A percentile compares a stretch with the other conserved stretches of the same genome.
These are phyloP conservation scores for Atta colombica DNA, from an alignment of 1,140 invertebrate genomes.

Conservation along the genomic window DNA sequence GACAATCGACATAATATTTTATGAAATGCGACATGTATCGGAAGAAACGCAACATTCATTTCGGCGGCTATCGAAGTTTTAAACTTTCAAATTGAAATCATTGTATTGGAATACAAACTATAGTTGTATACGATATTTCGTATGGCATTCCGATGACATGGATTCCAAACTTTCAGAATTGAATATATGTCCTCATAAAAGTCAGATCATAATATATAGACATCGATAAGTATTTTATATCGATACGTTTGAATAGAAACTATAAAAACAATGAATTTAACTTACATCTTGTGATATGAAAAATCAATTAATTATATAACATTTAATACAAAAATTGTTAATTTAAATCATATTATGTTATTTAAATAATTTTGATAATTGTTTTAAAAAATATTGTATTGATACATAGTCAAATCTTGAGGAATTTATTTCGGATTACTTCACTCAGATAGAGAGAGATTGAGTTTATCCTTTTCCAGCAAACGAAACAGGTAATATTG, in stretches of 20 bases:
- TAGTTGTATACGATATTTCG: neutral
- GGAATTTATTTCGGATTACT: constrained; percentile 14
- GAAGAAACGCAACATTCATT: neutral
- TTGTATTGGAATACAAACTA: constrained; percentile 10
- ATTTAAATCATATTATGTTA: neutral
- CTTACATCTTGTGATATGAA: neutral
- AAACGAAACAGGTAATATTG: constrained; percentile 19
- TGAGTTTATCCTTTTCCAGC: neutral
- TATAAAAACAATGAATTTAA: neutral
- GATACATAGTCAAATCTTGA: neutral
- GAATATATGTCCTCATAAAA: constrained; percentile 9
- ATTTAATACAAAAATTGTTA: neutral
- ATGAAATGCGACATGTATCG: neutral
- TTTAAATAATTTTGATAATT: neutral
- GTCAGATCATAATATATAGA: neutral
- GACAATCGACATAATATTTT: neutral
- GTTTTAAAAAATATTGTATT: neutral
- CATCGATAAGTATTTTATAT: neutral
- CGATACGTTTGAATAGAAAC: neutral
- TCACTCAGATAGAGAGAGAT: neutral
- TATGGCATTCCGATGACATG: neutral
- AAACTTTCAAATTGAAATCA: constrained; percentile 16
- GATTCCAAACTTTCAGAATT: neutral
- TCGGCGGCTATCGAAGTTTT: neutral
- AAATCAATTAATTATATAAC: constrained; percentile 1